phyloP scores from a whole-genome alignment of 1,140 invertebrate species.

The Bombus huntii region DNA sequence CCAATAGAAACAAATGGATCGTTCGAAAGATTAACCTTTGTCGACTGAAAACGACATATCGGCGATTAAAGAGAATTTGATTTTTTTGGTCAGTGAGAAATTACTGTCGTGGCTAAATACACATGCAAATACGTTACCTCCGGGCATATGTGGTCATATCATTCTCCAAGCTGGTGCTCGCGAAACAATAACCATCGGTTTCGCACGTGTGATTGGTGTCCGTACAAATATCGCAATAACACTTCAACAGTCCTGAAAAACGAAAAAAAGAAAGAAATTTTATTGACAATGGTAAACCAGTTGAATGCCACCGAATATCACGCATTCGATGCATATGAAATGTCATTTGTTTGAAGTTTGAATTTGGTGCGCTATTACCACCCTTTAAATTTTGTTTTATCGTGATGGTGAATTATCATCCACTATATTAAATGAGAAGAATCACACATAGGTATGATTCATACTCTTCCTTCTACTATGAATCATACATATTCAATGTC shows the following conservation, averaged over 20 bases:
- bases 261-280: slow-evolving; percentile 33
- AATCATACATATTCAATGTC: too few relatives aligned
- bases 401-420: too few relatives aligned
- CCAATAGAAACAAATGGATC: neutral
- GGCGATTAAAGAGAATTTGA: neutral
- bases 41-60: neutral
- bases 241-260: slow-evolving; percentile 86
- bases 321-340: neutral
- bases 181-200: slow-evolving; percentile 94
- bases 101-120: slow-evolving; percentile 24
- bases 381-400: too few relatives aligned
- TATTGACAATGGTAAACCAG: neutral
- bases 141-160: slow-evolving; percentile 86
- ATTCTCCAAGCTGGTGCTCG: slow-evolving; percentile 87
- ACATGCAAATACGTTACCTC: slow-evolving; percentile 84
- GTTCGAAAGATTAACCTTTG: neutral
- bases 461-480: too few relatives aligned
- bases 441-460: too few relatives aligned
- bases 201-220: slow-evolving; percentile 92
- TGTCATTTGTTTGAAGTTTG: too few relatives aligned
- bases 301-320: neutral
- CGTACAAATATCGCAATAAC: slow-evolving; percentile 90
- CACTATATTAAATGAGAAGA: too few relatives aligned
- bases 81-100: neutral
- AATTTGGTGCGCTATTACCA: too few relatives aligned